These are phyloP conservation scores for Drosophila falleni DNA, from an alignment of 2,888 invertebrate species.

Conservation along the genomic window DNA sequence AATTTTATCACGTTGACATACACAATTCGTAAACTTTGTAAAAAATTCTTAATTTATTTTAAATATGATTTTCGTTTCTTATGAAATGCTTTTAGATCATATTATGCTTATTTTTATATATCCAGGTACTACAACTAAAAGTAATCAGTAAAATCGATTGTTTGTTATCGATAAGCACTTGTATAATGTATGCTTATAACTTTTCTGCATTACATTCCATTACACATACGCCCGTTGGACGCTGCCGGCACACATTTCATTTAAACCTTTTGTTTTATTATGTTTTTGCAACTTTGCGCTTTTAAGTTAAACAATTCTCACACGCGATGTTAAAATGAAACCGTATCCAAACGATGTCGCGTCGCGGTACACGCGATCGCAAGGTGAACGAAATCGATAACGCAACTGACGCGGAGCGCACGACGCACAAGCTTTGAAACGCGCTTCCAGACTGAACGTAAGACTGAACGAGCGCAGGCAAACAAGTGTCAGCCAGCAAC, in stretches of 20 bases:
- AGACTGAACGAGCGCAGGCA: slow-evolving; percentile 51
- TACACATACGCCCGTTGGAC: slow-evolving; percentile 22
- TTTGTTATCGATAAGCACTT: slow-evolving; percentile 16
- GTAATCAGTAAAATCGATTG: slow-evolving; percentile 24
- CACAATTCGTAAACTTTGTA: background rate
- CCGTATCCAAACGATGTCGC: slow-evolving; percentile 55
- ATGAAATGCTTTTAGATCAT: background rate
- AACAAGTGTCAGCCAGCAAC: slow-evolving; percentile 63
- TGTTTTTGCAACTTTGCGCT: slow-evolving; percentile 47
- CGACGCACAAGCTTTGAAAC: slow-evolving; percentile 76
- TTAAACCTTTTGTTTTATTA: slow-evolving; percentile 23
- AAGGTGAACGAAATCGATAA: slow-evolving; percentile 15
- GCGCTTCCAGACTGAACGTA: slow-evolving; percentile 75
- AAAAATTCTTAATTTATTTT: background rate
- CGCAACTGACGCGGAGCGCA: slow-evolving; percentile 20
- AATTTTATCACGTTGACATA: slow-evolving; percentile 7
- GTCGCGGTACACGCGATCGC: slow-evolving; percentile 50
- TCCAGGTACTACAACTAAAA: background rate
- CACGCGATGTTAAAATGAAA: slow-evolving; percentile 31
- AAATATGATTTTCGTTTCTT: background rate
- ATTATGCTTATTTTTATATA: slow-evolving; percentile 7
- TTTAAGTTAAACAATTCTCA: slow-evolving; percentile 36
- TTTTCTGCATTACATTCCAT: slow-evolving; percentile 35
- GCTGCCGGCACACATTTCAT: slow-evolving; percentile 28
- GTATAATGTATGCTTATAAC: slow-evolving; percentile 20